A percentile compares a stretch with the other conserved stretches of the same genome.
These are phyloP conservation scores for Himalopsyche phryganea DNA, from an alignment of 1,140 invertebrate species.

Conservation along the genomic window DNA sequence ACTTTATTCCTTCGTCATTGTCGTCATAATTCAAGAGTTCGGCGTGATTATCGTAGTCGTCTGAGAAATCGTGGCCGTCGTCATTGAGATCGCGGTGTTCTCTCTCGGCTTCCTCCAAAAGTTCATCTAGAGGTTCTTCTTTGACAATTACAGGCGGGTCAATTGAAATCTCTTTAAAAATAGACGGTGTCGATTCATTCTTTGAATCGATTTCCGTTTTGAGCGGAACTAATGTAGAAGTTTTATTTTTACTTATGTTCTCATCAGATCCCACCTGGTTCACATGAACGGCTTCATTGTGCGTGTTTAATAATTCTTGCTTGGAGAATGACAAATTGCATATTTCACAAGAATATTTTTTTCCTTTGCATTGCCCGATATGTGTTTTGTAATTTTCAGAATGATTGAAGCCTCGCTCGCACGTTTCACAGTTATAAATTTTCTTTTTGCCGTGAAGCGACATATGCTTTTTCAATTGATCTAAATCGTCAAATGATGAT, in stretches of 20 bases:
- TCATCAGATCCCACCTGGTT: not conserved
- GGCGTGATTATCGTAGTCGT: not conserved
- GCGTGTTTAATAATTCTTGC: not conserved
- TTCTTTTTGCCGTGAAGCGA: slow-evolving; percentile 24
- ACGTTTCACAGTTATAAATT: slow-evolving; percentile 23
- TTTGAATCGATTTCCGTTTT: no score
- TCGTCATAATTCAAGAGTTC: no score
- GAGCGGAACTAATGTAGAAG: no score
- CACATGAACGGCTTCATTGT: slow-evolving; percentile 12
- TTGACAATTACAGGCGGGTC: slow-evolving; percentile 14
- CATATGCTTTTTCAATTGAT: slow-evolving; percentile 26
- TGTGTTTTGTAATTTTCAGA: slow-evolving; percentile 27
- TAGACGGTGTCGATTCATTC: no score
- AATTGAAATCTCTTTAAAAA: not conserved
- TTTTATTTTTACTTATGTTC: not conserved
- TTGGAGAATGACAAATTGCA: slow-evolving; percentile 15
- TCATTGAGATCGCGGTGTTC: slow-evolving; percentile 19
- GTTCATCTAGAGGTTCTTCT: slow-evolving; percentile 28
- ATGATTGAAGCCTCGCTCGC: slow-evolving; percentile 23
- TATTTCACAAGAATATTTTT: slow-evolving; percentile 1
- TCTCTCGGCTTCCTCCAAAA: slow-evolving; percentile 28
- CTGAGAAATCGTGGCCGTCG: slow-evolving; percentile 3
- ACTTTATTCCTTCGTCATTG: not conserved
- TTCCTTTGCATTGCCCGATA: slow-evolving; percentile 8
- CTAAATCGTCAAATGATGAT: slow-evolving; percentile 8